Base-by-base conservation (phyloP, 2,113 vertebrate species). In the Hippocampus comes region DNA sequence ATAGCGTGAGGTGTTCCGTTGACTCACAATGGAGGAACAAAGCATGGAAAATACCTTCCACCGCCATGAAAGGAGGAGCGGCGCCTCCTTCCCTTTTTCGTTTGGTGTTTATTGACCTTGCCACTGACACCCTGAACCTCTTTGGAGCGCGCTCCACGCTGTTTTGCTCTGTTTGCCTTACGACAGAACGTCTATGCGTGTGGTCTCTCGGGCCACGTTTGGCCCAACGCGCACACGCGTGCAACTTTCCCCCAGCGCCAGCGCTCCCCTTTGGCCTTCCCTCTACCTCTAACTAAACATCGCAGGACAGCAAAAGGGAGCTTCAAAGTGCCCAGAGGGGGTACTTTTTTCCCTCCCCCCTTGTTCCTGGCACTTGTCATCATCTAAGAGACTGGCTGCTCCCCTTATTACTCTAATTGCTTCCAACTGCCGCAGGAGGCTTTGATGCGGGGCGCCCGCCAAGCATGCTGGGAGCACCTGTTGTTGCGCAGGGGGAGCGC, bases 341-440 rank as follows among this genome's bases (percentile, higher is more conserved):
- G 83, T 86, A 87, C 85, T 90, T 78, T 81, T 88, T 90, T 87
- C 89, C 91, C 89, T 53, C 49, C 86, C 89, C 91, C 89, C 48
- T 18, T 12, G 30, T 57, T 71, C 90, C 89, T 92, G 90, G 88
- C 90, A 90, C 90, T 92, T 91, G 91, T 91, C 89, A 92, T 90
- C 89, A 92, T 92, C 89, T 90, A 84, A 91, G 88, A 85, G 88
- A 86, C 86, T 87, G 81, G 88, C 90, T 87, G 87, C 88, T 90
- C 86, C 85, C 86, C 89, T 92, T 91, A 89, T 91, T 91, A 91
- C 90, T 89, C 89, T 93, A 93, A 93, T 93, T 92, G 91, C 91
- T 93, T 90, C 92, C 92, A 93, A 91, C 89, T 92, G 90, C 89
- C 89, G 81, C 80, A 64, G 85, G 83, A 90, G 77, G 87, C 92